Evolutionary conservation across 2,797 vertebrate species (phyloP).

Genomic region (Poecilia gillii): DNA sequence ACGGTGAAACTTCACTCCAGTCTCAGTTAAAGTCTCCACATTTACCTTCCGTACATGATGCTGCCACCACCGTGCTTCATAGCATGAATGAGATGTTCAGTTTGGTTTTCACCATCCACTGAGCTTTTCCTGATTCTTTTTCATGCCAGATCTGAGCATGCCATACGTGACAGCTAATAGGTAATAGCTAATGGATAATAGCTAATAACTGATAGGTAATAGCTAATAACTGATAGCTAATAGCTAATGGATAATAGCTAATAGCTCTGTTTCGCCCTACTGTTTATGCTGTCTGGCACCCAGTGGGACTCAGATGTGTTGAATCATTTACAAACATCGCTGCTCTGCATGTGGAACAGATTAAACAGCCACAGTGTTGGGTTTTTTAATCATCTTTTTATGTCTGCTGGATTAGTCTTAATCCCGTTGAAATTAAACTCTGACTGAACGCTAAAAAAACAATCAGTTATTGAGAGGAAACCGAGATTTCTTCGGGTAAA

Average conservation of each 20-base stretch:
- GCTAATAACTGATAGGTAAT: too few species aligned
- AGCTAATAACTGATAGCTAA: too few species aligned
- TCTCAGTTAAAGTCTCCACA: background rate
- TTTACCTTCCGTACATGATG: background rate
- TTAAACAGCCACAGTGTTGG: background rate
- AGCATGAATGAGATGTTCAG: background rate
- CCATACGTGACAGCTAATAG: background rate
- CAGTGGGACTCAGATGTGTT: background rate
- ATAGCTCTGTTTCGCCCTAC: background rate
- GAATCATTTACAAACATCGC: background rate
- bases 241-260: background rate
- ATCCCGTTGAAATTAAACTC: background rate
- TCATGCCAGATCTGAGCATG: background rate
- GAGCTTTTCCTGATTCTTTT: background rate
- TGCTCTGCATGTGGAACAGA: background rate
- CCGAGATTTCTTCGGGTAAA: background rate
- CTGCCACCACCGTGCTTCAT: background rate
- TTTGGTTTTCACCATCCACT: background rate
- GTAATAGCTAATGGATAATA: too few species aligned
- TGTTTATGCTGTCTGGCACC: too few species aligned
- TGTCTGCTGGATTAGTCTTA: background rate
- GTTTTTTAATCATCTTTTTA: slow-evolving; percentile 4
- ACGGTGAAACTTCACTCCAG: background rate
- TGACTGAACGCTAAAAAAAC: background rate
- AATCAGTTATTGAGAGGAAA: background rate